Evolutionary conservation across 2,888 invertebrate species (phyloP), one percentile per base, ranked within the genome.

Genomic region (Yponomeuta sedellus): DNA sequence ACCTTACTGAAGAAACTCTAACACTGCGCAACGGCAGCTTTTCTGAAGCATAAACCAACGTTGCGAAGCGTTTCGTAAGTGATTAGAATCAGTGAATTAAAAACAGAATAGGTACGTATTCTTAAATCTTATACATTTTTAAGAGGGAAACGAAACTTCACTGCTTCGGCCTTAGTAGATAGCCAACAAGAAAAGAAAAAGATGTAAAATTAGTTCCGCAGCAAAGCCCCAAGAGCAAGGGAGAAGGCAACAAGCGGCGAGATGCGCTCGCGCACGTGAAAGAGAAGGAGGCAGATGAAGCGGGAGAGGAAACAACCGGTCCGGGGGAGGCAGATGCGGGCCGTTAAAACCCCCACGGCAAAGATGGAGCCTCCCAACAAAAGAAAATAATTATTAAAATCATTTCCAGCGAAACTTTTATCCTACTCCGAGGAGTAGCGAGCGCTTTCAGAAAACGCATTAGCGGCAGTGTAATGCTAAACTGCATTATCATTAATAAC

Each of bases 251-350:
- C 65, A 64, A 22, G 71, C 76, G 71, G 67, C 57, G 68, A 61
- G 57, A 67, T 57, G 64, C 52, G 63, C 68, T 69, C 57, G 83
- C 52, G 62, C 68, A 69, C 52, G 83, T 71, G 70, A 70, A 80
- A 89, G 69, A 71, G 85, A 77, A 86, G 83, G 59, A 68, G 73
- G 58, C 66, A 70, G 66, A 75, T 74, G 71, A 72, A 73, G 57
- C 20, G 57, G 75, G 77, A 81, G 77, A 80, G 79, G 82, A 83
- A 77, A 75, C 80, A 88, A 90, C 90, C 90, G 89, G 90, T 90
- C 86, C 78, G 75, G 72, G 82, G 86, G 86, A 85, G 80, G 90
- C 90, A 90, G 90, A 90, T 90, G 89, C 80, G 81, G 78, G 77
- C 75, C 74, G 75, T 78, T 52, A 76, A 86, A 85, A 85, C 85